phyloP scores from a whole-genome alignment of 2,113 vertebrate genomes.

The Zosterops borbonicus region DNA sequence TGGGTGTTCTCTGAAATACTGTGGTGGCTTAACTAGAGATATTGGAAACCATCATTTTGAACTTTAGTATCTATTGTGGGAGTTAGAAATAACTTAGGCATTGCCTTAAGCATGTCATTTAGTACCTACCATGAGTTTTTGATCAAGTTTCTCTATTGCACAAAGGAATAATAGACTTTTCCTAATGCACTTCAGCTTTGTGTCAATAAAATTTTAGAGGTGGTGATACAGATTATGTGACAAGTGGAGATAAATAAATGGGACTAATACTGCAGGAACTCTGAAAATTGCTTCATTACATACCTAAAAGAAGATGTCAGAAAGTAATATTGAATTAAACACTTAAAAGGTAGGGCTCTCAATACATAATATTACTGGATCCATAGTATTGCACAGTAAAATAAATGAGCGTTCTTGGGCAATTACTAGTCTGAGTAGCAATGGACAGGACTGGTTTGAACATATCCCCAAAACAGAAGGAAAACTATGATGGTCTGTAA shows the following conservation, averaged over 20 bases:
- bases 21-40: background rate
- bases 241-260: background rate
- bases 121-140: background rate
- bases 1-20: background rate
- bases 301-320: background rate
- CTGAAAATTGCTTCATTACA: background rate
- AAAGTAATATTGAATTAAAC: background rate
- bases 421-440: background rate
- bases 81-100: background rate
- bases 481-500: background rate
- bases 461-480: background rate
- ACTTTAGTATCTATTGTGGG: background rate
- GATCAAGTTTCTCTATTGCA: background rate
- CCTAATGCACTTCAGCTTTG: background rate
- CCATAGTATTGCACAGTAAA: background rate
- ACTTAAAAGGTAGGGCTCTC: background rate
- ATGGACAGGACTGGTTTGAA: background rate
- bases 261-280: background rate
- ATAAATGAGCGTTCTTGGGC: background rate
- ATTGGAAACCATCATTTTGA: background rate
- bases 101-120: background rate
- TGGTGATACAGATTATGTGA: background rate
- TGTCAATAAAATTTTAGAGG: background rate
- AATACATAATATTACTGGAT: background rate
- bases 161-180: background rate